Evolutionary conservation across 2,113 vertebrate genomes (phyloP).

Genomic region (Ursus arctos): DNA sequence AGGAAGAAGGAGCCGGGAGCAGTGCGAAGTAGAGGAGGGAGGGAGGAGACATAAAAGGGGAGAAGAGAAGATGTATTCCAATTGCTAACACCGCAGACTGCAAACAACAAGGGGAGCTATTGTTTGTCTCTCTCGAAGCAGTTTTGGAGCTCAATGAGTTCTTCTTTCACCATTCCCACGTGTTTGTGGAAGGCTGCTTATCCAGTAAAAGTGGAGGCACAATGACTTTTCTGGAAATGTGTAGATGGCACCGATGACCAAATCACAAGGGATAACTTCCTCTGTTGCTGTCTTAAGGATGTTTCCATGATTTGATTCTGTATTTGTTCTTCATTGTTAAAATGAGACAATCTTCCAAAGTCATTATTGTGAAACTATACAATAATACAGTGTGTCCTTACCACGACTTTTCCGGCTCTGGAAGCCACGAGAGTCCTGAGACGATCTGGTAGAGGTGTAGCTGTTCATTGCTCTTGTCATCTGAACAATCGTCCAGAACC

Average conservation of each 20-base stretch:
- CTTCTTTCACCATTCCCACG: accelerated
- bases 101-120: not conserved
- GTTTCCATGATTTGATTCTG: not conserved
- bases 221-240: not conserved
- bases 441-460: not conserved
- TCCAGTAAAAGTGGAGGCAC: accelerated
- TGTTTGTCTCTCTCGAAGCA: not conserved
- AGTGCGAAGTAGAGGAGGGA: not conserved
- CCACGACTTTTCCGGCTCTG: not conserved
- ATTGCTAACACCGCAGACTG: not conserved
- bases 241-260: too few relatives aligned
- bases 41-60: not conserved
- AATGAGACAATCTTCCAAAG: not conserved
- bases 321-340: not conserved
- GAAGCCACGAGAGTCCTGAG: not conserved
- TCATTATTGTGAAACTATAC: not conserved
- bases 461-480: accelerated
- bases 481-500: not conserved
- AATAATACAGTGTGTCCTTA: too few relatives aligned
- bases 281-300: too few relatives aligned
- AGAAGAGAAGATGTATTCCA: not conserved
- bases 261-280: not conserved
- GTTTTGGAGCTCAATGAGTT: not conserved
- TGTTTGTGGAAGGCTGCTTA: not conserved
- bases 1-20: not conserved